Percentiles rank a stretch among this genome's conserved stretches.
Conservation (phyloP, 37 sponge, comb jelly and placozoan genomes). For the Mnemiopsis leidyi region DNA sequence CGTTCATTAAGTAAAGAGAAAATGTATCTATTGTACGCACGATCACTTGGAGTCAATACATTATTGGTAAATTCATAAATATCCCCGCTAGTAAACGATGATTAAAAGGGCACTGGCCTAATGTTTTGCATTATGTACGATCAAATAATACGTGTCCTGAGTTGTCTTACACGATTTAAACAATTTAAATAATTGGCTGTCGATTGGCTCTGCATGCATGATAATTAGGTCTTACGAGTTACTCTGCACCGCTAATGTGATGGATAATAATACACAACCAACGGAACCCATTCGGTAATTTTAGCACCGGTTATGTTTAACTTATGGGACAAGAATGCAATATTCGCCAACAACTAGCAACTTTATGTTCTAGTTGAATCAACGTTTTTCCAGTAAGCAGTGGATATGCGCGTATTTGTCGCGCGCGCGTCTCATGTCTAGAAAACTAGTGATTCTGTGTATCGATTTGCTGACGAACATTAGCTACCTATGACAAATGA, state of each 20-base stretch:
- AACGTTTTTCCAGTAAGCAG: neutral
- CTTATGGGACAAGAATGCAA: neutral
- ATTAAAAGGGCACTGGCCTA: too few species aligned
- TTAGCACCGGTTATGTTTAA: slow-evolving; percentile 5
- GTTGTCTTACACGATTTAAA: too few species aligned
- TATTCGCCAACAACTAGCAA: neutral
- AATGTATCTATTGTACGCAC: too few species aligned
- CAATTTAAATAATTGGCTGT: too few species aligned
- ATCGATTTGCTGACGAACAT: neutral
- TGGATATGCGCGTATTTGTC: neutral
- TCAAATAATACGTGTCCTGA: too few species aligned
- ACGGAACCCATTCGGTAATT: neutral
- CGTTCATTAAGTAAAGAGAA: too few species aligned
- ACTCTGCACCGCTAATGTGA: neutral
- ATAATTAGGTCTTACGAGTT: too few species aligned
- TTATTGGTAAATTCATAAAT: too few species aligned
- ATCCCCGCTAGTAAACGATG: too few species aligned
- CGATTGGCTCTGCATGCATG: too few species aligned
- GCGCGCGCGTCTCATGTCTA: neutral
- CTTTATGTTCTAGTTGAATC: neutral
- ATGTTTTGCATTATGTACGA: too few species aligned
- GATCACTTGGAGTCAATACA: too few species aligned
- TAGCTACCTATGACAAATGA: neutral
- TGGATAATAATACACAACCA: neutral
- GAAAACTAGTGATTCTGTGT: slow-evolving; percentile 20